Evolutionary conservation across 2,888 invertebrate genomes (phyloP), one percentile per base, ranked within the genome.

Genomic region (Dusona sp.): DNA sequence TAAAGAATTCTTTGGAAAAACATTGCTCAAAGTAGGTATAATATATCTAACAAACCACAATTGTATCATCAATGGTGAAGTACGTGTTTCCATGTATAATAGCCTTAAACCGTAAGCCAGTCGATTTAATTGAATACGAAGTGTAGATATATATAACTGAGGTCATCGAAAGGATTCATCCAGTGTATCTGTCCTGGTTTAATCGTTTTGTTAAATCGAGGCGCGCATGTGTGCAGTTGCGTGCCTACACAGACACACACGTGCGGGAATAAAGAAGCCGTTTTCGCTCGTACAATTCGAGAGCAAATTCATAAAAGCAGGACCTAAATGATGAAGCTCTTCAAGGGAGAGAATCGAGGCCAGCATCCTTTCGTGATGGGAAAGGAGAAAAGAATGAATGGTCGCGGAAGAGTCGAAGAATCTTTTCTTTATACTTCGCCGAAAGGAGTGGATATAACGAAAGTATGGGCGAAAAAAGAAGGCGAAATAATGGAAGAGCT

Each of bases 391-490:
- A 61, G 83, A 85, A 82, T 77, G 51, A 80, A 74, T 25, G 48
- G n/a, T 33, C 16, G 64, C 33, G 36, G 75, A 74, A 68, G 75
- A 77, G 79, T 87, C 87, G 75, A 87, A 75, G 82, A 78, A 85
- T 81, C 51, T 78, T 73, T 79, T 79, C 87, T 86, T 86, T 86
- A 86, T 86, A 81, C 83, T 86, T 80, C 36, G 86, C 80, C 86
- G 83, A 85, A 85, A 84, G 82, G 25, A 81, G 84, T 57, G 73
- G 81, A 81, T 81, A 65, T 80, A 80, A 80, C 72, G 77, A 84
- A 80, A 79, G 57, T 45, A 65, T 45, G 74, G 13, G 67, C 36
- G n/a, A 45, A 36, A 36, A 65, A 51, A 33, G 61, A 68, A 81
- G 54, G 54, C 29, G 57, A 57, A 80, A 51, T 77, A 79, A 84